Percentiles rank a stretch among this genome's conserved stretches.
These are phyloP conservation scores for Drosophila sucinea DNA, from an alignment of 1,140 invertebrate genomes.

Conservation along the genomic window DNA sequence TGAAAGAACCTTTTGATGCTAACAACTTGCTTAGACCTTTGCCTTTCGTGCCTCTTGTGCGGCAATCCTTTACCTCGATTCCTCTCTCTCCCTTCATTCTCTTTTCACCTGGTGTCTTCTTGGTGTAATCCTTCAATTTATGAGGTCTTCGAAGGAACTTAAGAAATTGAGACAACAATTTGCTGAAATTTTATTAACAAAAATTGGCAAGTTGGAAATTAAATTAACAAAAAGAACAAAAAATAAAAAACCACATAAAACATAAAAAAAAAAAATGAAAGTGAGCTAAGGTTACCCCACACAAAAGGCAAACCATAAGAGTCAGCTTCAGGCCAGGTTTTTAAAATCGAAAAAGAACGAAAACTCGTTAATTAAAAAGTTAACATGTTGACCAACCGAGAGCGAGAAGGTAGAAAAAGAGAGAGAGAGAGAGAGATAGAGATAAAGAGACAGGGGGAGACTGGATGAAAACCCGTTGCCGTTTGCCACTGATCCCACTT, in stretches of 20 bases:
- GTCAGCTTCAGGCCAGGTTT: conserved; percentile 56
- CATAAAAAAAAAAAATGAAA: conserved; percentile 65
- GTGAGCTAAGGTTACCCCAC: conserved; percentile 70
- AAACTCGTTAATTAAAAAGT: conserved; percentile 83
- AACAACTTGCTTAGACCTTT: conserved; percentile 73
- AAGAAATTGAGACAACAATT: conserved; percentile 75
- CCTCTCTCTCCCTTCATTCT: background rate
- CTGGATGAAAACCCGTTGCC: conserved; percentile 14
- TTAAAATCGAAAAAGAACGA: conserved; percentile 83
- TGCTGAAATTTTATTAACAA: conserved; percentile 82
- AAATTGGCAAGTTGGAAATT: conserved; percentile 47
- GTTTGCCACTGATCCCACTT: conserved; percentile 12
- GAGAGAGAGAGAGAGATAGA: background rate
- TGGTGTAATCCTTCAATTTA: conserved; percentile 56
- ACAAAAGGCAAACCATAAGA: conserved; percentile 8
- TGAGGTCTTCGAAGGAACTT: conserved; percentile 24
- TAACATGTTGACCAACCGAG: conserved; percentile 62
- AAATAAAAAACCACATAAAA: background rate
- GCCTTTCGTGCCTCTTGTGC: conserved; percentile 5
- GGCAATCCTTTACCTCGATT: background rate
- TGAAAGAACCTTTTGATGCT: conserved; percentile 61
- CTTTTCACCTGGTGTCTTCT: conserved; percentile 8
- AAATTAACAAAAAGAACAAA: conserved; percentile 21
- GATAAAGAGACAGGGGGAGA: conserved; percentile 10
- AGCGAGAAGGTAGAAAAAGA: conserved; percentile 6